Evolutionary conservation across 2,888 invertebrate species (phyloP).

Genomic region (Coelopa pilipes): DNA sequence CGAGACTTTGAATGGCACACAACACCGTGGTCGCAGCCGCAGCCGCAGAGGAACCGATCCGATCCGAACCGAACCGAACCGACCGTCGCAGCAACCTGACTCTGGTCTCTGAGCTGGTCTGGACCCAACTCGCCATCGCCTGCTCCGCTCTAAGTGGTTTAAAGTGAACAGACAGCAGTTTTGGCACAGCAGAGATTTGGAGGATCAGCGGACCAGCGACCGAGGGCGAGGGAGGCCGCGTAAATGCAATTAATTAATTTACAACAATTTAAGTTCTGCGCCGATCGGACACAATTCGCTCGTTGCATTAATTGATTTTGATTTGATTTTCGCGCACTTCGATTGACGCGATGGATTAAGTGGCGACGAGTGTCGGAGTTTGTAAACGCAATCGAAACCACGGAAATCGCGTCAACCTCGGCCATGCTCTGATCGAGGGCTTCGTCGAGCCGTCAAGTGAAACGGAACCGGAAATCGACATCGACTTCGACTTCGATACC

Average conservation of each 20-base stretch:
- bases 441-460: no score
- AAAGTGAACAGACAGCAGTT: no score
- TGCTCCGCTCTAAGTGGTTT: background rate
- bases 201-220: conserved; percentile 41
- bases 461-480: no score
- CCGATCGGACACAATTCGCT: conserved; percentile 24
- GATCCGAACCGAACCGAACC: conserved; percentile 5
- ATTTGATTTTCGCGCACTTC: conserved; percentile 56
- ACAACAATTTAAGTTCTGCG: conserved; percentile 51
- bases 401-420: no score
- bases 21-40: conserved; percentile 44
- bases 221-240: conserved; percentile 43
- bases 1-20: conserved; percentile 58
- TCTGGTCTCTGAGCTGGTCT: no score
- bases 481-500: no score
- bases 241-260: conserved; percentile 63
- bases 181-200: background rate
- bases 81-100: conserved; percentile 40
- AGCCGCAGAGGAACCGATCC: conserved; percentile 36
- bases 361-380: no score
- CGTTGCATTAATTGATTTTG: conserved; percentile 56
- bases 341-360: conserved; percentile 56
- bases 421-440: no score
- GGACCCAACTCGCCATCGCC: no score
- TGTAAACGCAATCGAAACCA: no score